Base-by-base conservation (phyloP, 2,113 vertebrate genomes). In the Heterotilapia buettikoferi region DNA sequence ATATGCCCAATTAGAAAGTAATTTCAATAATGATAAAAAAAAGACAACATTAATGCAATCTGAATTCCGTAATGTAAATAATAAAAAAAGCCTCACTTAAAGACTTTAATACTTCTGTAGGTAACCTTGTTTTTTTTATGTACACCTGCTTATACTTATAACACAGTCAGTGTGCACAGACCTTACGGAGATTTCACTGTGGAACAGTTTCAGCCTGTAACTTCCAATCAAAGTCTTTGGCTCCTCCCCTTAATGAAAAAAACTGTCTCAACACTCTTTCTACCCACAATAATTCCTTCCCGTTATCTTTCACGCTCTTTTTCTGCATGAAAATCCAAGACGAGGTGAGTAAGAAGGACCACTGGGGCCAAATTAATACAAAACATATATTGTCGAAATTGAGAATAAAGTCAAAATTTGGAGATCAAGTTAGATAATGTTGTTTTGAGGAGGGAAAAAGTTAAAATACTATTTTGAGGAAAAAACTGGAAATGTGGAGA, bases 171-270 rank as follows among this genome's bases (percentile, higher is more conserved):
- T 18, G 8, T 6, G 14, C 40, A 11, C 68, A 18, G 21, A 47
- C 6, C 21, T 43, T 16, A 45, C 18, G 24, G 16, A 19, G 36
- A 59, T 6, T 45, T 73, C 68, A 45, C 68, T 24, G 54, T 80
- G 3, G 7, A 78, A 43, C 33, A 33, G 19, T 5, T 6, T 83
- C 19, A 13, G 19, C 5, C 38, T 63, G 21, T 29, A 18, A 33
- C 31, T n/a, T 33, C 19, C n/a, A 81, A 50, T 53, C 19, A 11
- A 59, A 43, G n/a, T 43, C 1, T 18, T 45, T 11, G 52, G 90
- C 89, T 80, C 93, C 92, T 90, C 91, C 90, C 50, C 47, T 19
- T 19, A 6, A n/a, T 57, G 7, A 80, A 82, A 92, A 82, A 88
- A 84, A 59, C 9, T n/a, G 26, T 86, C 59, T 92, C 84, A 26